Evolutionary conservation across 2,888 invertebrate species (phyloP).

Genomic region (Troglohyphantes excavatus): DNA sequence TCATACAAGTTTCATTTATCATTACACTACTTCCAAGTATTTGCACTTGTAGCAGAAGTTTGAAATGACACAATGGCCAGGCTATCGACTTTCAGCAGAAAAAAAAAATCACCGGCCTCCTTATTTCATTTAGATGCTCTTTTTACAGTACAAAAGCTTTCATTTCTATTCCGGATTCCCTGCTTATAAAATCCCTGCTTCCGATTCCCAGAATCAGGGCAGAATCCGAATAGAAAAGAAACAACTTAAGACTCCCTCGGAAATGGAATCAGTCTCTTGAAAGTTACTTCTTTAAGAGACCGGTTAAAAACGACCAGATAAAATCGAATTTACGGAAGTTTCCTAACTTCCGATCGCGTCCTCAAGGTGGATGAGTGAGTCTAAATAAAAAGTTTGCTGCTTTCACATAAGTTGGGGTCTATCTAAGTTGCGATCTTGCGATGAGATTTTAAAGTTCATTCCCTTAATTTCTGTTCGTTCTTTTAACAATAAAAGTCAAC

Average conservation of each 20-base stretch:
- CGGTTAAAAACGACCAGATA: conserved; percentile 61
- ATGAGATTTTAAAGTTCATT: too few relatives aligned
- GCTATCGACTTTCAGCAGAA: conserved; percentile 13
- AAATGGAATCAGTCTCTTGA: conserved; percentile 58
- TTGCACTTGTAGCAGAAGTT: conserved; percentile 35
- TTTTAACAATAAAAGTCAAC: too few relatives aligned
- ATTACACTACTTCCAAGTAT: conserved; percentile 9
- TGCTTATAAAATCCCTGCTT: conserved; percentile 58
- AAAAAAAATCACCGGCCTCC: conserved; percentile 13
- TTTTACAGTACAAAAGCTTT: conserved; percentile 50
- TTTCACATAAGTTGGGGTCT: background rate
- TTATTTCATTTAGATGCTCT: conserved; percentile 67
- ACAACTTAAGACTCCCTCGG: conserved; percentile 56
- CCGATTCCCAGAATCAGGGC: conserved; percentile 39
- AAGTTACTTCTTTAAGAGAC: conserved; percentile 41
- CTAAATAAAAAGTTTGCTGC: background rate
- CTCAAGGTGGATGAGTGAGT: conserved; percentile 2
- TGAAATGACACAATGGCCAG: conserved; percentile 23
- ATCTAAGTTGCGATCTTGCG: background rate
- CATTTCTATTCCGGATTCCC: conserved; percentile 49
- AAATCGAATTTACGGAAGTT: conserved; percentile 67
- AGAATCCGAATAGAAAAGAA: conserved; percentile 44
- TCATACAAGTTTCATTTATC: background rate
- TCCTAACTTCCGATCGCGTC: conserved; percentile 32
- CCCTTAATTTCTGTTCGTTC: too few relatives aligned